A percentile compares a stretch with the other conserved stretches of the same genome.
These are phyloP conservation scores for Nettapus auritus DNA, from an alignment of 2,113 vertebrate genomes.

Conservation along the genomic window DNA sequence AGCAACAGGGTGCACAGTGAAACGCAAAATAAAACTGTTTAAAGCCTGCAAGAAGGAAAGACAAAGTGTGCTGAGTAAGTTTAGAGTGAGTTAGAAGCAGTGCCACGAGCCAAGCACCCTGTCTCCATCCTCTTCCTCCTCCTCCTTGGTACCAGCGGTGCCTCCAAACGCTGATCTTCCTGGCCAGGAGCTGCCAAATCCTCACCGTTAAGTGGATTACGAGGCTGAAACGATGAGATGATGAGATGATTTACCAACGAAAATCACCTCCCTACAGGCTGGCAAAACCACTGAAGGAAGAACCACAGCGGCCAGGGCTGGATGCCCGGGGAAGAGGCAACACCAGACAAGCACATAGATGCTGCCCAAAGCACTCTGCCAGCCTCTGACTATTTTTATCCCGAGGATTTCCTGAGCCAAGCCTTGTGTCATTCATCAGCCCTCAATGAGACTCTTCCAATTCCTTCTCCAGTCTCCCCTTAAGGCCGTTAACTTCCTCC, in stretches of 20 bases:
- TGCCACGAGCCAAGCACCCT: not conserved
- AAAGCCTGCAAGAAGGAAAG: not conserved
- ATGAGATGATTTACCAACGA: too few species aligned
- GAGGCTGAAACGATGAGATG: too few species aligned
- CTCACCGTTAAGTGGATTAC: fast-evolving
- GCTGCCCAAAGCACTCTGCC: not conserved
- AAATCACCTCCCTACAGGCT: not conserved
- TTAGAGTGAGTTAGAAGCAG: not conserved
- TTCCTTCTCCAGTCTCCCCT: not conserved
- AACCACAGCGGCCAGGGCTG: not conserved
- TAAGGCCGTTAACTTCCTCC: not conserved
- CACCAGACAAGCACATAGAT: not conserved
- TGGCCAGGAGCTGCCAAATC: not conserved
- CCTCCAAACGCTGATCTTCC: too few species aligned
- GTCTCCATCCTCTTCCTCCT: too few species aligned
- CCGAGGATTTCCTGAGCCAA: not conserved
- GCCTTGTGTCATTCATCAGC: not conserved
- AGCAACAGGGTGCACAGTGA: not conserved
- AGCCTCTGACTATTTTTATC: constrained; percentile 35
- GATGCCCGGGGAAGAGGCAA: not conserved
- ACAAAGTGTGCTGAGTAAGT: not conserved
- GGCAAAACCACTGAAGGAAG: not conserved
- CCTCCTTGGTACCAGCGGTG: not conserved
- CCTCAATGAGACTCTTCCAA: not conserved
- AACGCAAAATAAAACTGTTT: not conserved